phyloP scores from a whole-genome alignment of 2,113 vertebrate genomes.

The Puntigrus tetrazona region DNA sequence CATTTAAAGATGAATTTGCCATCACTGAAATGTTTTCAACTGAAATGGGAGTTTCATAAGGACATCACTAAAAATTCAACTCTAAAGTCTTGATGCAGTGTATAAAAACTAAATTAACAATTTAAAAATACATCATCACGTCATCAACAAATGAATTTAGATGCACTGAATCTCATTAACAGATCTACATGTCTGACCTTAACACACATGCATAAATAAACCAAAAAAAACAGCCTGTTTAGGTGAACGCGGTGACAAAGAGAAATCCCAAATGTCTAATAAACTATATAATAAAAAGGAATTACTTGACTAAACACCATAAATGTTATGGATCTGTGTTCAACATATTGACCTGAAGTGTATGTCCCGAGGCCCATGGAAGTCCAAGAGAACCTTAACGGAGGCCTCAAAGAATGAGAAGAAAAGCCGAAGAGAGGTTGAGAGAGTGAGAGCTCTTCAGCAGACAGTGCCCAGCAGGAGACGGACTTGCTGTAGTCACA shows the following conservation, averaged over 20 bases:
- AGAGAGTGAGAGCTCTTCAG: conserved; percentile 64
- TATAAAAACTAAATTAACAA: background rate
- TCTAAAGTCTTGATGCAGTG: background rate
- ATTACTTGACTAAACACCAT: background rate
- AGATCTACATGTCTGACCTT: background rate
- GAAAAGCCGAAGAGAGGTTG: conserved; percentile 32
- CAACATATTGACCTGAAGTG: conserved; percentile 2
- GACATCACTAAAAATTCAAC: background rate
- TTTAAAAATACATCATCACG: too few species aligned
- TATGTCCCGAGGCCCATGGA: conserved; percentile 6
- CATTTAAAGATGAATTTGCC: background rate
- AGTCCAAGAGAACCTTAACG: background rate
- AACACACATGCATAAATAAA: background rate
- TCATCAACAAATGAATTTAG: background rate
- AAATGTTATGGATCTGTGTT: conserved; percentile 4
- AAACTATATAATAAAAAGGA: too few species aligned
- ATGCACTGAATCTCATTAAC: background rate
- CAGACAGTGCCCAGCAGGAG: conserved; percentile 76
- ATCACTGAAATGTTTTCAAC: background rate
- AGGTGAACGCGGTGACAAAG: background rate
- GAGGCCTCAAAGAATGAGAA: conserved; percentile 19
- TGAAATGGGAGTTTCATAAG: background rate
- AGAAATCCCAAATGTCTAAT: background rate
- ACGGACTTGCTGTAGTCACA: conserved; percentile 79
- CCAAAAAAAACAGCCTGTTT: background rate